Base-by-base conservation (phyloP, 2,888 invertebrate genomes). In the Peribatodes rhomboidaria region DNA sequence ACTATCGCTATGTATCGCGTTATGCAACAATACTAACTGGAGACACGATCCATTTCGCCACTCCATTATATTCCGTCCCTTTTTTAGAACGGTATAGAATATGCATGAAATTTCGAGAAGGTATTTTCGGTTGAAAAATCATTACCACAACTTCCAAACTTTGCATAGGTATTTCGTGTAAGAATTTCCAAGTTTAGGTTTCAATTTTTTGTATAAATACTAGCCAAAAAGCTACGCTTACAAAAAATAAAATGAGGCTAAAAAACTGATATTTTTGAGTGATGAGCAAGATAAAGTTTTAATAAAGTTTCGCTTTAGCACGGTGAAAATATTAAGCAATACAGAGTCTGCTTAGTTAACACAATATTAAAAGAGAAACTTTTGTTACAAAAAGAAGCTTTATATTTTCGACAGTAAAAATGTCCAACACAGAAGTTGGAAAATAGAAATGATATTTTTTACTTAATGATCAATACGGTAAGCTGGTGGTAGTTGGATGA, bases 241-340 rank as follows among this genome's bases (percentile, higher is more conserved):
- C 41, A 11, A 41, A 41, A 27, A 3, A 18, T 37, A 42, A 44
- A 44, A 44, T 55, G 33, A 44, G 31, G 18, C 44, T 44, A 55
- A 55, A 47, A 39, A 44, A 18, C 44, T 35, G 44, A 55, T 55
- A 20, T 33, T 55, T 55, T 55, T 55, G 44, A 55, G 55, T 42
- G 55, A 55, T 55, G 55, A 44, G 20, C 42, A 18, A 31, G 20
- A 7, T 7, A 44, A 55, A 55, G 44, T 55, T 55, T 44, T 55
- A 55, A 55, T 44, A 55, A 55, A 55, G 31, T 55, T 55, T 44
- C 8, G 18, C 33, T n/a, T 16, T 31, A 33, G 55, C 44, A 13
- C 20, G 55, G 13, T 44, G 44, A 44, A 55, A 55, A 55, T 55
- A 44, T 55, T 55, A 55, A 55, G 44, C 55, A 44, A 35, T 55